Percentiles rank a stretch among this genome's conserved stretches.
phyloP scores from a whole-genome alignment of 2,888 invertebrate species.

The Erpobdella octoculata region DNA sequence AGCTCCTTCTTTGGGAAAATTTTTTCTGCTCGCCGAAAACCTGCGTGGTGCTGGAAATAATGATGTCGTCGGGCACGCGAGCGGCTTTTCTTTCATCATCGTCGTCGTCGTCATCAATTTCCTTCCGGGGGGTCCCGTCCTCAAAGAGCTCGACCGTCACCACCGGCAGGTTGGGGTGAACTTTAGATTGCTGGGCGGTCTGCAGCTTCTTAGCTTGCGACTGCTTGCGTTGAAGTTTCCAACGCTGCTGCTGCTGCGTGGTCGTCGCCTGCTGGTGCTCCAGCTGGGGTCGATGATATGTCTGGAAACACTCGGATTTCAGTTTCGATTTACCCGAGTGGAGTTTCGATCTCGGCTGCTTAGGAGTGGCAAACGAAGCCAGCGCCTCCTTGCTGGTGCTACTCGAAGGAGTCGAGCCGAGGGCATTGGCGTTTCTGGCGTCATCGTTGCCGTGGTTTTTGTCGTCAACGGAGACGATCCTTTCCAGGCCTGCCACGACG shows the following conservation, averaged over 20 bases:
- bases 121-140: too few relatives aligned
- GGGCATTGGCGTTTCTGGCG: neutral
- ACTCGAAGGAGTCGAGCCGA: neutral
- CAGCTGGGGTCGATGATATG: conserved; percentile 9
- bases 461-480: neutral
- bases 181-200: neutral
- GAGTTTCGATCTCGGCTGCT: neutral
- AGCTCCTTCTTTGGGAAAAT: neutral
- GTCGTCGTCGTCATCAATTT: too few relatives aligned
- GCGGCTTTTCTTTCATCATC: neutral
- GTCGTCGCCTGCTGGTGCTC: neutral
- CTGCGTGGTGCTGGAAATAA: neutral
- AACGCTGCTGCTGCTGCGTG: conserved; percentile 4
- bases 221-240: neutral
- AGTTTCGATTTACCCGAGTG: neutral
- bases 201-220: neutral
- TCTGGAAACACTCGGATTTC: neutral
- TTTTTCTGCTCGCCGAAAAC: too few relatives aligned
- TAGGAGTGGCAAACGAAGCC: neutral
- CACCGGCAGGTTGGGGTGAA: conserved; percentile 6
- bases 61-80: neutral
- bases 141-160: conserved; percentile 11
- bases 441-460: neutral
- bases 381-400: neutral
- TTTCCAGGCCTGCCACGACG: conserved; percentile 11